Conservation (phyloP, 2,888 invertebrate species). For the Protonemura montana region DNA sequence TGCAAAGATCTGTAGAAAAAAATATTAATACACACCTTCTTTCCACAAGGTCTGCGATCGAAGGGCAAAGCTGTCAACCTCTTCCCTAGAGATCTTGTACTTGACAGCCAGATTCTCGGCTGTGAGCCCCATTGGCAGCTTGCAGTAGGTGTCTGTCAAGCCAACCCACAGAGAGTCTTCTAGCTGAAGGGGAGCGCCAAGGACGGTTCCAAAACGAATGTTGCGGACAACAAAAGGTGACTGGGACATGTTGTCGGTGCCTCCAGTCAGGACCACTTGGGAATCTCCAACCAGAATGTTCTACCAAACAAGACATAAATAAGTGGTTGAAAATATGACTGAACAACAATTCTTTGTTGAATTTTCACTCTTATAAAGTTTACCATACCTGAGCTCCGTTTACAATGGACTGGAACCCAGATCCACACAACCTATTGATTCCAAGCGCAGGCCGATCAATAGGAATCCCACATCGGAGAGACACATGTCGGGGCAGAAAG, state of each 20-base stretch:
- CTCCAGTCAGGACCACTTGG: conserved; percentile 87
- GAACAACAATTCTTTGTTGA: no score
- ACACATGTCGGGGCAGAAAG: conserved; percentile 88
- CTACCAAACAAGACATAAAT: conserved; percentile 60
- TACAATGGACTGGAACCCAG: conserved; percentile 94
- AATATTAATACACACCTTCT: conserved; percentile 64
- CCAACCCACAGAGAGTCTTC: conserved; percentile 93
- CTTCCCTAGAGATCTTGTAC: conserved; percentile 79
- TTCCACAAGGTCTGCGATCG: conserved; percentile 90
- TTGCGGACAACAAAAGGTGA: conserved; percentile 86
- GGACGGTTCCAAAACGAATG: conserved; percentile 84
- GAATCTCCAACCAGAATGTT: conserved; percentile 87
- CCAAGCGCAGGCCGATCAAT: conserved; percentile 83
- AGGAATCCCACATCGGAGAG: conserved; percentile 84
- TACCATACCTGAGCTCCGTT: conserved; percentile 84
- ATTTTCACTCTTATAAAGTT: no score
- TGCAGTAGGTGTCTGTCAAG: conserved; percentile 86
- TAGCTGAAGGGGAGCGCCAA: conserved; percentile 78
- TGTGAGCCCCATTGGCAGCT: conserved; percentile 94
- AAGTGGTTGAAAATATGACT: no score
- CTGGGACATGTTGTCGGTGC: conserved; percentile 95
- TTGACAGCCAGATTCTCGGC: conserved; percentile 92
- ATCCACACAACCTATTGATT: conserved; percentile 95
- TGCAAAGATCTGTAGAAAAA: no score
- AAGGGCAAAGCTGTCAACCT: conserved; percentile 85